A percentile compares a stretch with the other conserved stretches of the same genome.
Evolutionary conservation across 2,113 vertebrate genomes (phyloP).

Genomic region (Zapornia atra): DNA sequence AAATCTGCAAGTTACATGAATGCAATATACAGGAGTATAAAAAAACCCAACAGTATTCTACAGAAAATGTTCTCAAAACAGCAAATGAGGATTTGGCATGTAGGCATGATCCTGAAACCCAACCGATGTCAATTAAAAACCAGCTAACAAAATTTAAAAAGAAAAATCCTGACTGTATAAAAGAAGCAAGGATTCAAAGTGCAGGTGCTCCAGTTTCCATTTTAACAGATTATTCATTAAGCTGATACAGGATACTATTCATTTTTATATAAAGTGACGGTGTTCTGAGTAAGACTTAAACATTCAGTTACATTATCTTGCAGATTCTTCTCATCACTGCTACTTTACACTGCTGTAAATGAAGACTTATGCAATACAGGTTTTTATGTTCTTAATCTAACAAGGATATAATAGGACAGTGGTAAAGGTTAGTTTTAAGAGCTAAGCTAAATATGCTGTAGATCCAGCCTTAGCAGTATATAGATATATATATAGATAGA

Average conservation of each 20-base stretch:
- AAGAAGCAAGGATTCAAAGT: constrained; percentile 83
- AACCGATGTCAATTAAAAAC: constrained; percentile 2
- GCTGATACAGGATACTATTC: constrained; percentile 55
- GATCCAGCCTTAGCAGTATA: constrained; percentile 11
- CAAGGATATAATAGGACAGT: constrained; percentile 55
- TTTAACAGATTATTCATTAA: constrained; percentile 63
- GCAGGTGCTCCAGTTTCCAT: constrained; percentile 80
- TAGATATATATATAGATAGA: not conserved
- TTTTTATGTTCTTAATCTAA: constrained; percentile 60
- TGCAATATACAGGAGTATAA: constrained; percentile 54
- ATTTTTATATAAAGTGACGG: constrained; percentile 77
- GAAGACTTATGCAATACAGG: constrained; percentile 50
- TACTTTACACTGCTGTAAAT: constrained; percentile 67
- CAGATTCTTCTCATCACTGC: constrained; percentile 45
- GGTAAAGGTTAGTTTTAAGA: constrained; percentile 58
- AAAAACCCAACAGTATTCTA: constrained; percentile 51
- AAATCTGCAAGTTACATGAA: constrained; percentile 51
- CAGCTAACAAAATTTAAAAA: not conserved
- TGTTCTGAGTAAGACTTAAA: constrained; percentile 73
- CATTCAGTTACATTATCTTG: constrained; percentile 69
- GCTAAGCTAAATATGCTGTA: constrained; percentile 59
- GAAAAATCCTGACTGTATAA: constrained; percentile 36
- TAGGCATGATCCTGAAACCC: constrained; percentile 26
- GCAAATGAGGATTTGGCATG: constrained; percentile 52
- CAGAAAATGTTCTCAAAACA: constrained; percentile 33